Conservation (phyloP, 2,888 invertebrate species). For the Gortyna flavago region DNA sequence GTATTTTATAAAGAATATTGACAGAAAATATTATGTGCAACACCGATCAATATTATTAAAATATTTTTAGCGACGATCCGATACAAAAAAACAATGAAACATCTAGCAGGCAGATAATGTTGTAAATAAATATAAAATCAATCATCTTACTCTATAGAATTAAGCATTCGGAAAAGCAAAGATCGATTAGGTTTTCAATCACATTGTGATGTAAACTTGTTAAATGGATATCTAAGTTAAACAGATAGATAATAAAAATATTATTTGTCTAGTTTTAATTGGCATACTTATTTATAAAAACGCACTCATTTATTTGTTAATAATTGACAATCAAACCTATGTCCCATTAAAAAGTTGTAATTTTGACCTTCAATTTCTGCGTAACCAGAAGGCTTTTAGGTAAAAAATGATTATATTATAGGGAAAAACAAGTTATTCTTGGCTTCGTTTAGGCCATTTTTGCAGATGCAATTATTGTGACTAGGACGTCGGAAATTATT, state of each 20-base stretch:
- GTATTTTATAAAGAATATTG: conserved; percentile 11
- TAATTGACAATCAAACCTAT: background rate
- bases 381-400: background rate
- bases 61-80: background rate
- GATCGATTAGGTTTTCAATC: background rate
- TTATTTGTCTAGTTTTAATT: background rate
- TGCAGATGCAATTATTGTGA: no score
- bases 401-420: no score
- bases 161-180: background rate
- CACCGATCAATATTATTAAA: conserved; percentile 17
- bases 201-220: background rate
- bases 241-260: background rate
- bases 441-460: background rate
- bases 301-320: background rate
- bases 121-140: background rate
- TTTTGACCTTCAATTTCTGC: background rate
- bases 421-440: background rate
- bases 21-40: background rate
- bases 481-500: no score
- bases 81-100: conserved; percentile 7
- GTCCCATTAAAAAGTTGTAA: background rate
- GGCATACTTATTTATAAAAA: background rate
- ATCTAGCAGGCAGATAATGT: background rate
- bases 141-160: background rate
- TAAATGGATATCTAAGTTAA: background rate